phyloP scores from a whole-genome alignment of 2,888 invertebrate genomes.

The Ametastegia equiseti region DNA sequence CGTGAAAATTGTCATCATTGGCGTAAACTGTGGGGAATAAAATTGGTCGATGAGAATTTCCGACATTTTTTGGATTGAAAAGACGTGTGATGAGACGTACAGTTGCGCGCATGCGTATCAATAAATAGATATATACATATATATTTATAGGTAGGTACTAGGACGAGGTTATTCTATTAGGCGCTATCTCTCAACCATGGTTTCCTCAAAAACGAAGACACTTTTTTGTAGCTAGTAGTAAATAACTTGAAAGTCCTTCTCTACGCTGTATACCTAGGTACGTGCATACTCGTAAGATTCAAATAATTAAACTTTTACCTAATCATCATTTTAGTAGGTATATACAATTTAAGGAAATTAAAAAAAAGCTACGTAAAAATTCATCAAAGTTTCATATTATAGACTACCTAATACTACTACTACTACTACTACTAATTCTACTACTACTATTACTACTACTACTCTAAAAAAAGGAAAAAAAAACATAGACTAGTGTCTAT shows the following conservation, averaged over 20 bases:
- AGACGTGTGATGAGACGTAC: neutral
- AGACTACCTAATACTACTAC: neutral
- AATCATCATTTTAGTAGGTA: slow-evolving; percentile 52
- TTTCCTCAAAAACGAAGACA: slow-evolving; percentile 48
- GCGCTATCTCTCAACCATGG: slow-evolving; percentile 32
- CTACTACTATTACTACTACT: slow-evolving; percentile 49
- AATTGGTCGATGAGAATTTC: too few species aligned
- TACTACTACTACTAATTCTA: neutral
- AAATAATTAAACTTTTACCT: slow-evolving; percentile 41
- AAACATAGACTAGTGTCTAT: slow-evolving; percentile 60
- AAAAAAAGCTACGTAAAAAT: neutral
- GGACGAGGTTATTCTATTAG: slow-evolving; percentile 23
- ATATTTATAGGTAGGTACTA: too few species aligned
- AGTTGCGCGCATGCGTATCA: slow-evolving; percentile 4
- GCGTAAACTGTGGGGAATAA: neutral
- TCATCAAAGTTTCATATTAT: neutral
- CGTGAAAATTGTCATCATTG: neutral
- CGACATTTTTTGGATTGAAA: neutral
- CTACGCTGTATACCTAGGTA: neutral
- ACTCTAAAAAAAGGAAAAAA: slow-evolving; percentile 1
- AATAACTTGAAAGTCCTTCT: slow-evolving; percentile 9
- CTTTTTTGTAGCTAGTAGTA: slow-evolving; percentile 32
- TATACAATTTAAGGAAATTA: neutral
- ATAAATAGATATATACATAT: neutral
- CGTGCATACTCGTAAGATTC: neutral